Percentiles rank a stretch among this genome's conserved stretches.
Conservation (phyloP, 2,113 vertebrate species). For the Erpornis zantholeuca region DNA sequence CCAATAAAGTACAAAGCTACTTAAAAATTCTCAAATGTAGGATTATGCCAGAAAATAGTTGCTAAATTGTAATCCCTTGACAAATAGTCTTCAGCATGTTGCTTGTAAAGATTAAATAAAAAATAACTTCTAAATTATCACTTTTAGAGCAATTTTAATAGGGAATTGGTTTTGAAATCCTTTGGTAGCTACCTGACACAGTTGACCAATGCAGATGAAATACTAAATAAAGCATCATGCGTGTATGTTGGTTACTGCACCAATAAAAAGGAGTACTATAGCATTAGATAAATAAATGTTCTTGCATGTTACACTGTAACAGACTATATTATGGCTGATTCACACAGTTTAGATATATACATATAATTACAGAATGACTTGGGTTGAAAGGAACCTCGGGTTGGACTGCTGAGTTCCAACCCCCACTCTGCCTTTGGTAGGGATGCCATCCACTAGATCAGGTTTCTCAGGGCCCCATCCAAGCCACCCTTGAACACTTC, state of each 20-base stretch:
- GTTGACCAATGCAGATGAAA: neutral
- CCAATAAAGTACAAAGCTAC: conserved; percentile 86
- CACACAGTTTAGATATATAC: neutral
- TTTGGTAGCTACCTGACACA: neutral
- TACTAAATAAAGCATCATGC: neutral
- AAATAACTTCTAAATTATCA: neutral
- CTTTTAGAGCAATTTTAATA: neutral
- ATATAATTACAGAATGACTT: neutral
- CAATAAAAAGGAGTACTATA: neutral
- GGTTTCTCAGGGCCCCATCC: neutral
- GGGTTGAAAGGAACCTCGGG: neutral
- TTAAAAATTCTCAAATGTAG: conserved; percentile 84
- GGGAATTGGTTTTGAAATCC: neutral
- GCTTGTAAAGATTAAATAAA: neutral
- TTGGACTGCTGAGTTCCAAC: neutral
- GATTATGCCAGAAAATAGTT: conserved; percentile 72
- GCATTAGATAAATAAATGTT: neutral
- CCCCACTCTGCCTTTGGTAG: neutral
- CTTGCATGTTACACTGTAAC: neutral
- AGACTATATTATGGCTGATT: neutral
- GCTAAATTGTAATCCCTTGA: conserved; percentile 9
- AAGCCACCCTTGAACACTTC: neutral
- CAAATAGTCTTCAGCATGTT: neutral
- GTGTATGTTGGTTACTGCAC: neutral
- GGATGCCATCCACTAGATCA: neutral